phyloP scores from a whole-genome alignment of 2,797 vertebrate genomes.

The Alfaro cultratus region DNA sequence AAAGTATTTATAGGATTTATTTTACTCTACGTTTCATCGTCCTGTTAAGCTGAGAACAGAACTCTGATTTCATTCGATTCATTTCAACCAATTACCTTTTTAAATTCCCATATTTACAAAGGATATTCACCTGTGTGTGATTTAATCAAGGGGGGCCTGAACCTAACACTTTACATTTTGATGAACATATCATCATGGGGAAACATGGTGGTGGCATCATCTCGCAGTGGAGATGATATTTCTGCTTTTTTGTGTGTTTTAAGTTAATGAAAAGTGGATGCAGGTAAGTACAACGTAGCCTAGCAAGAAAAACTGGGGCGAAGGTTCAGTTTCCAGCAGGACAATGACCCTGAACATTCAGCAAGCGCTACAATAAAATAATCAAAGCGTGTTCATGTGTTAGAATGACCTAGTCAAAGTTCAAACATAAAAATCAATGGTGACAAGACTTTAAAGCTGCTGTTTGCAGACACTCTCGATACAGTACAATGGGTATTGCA shows the following conservation, averaged over 20 bases:
- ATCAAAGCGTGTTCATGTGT: background rate
- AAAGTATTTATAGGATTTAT: background rate
- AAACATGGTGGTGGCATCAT: background rate
- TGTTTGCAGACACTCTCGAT: background rate
- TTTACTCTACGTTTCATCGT: background rate
- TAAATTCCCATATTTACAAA: background rate
- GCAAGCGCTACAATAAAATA: background rate
- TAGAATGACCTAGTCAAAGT: background rate
- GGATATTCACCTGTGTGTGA: background rate
- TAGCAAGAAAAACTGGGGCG: background rate
- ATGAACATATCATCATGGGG: background rate
- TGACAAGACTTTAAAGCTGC: background rate
- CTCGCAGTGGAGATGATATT: background rate
- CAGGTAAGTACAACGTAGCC: background rate
- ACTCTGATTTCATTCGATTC: background rate
- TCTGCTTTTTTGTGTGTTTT: too few relatives aligned
- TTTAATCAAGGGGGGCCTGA: background rate
- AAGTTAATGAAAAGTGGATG: background rate
- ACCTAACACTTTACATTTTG: background rate
- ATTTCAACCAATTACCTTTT: background rate
- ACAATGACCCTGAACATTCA: background rate
- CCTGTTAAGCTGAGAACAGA: background rate
- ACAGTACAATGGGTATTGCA: too few relatives aligned
- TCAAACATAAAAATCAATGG: background rate
- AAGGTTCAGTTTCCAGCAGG: background rate